phyloP scores from a whole-genome alignment of 2,888 invertebrate genomes.

The Nomada fucata region DNA sequence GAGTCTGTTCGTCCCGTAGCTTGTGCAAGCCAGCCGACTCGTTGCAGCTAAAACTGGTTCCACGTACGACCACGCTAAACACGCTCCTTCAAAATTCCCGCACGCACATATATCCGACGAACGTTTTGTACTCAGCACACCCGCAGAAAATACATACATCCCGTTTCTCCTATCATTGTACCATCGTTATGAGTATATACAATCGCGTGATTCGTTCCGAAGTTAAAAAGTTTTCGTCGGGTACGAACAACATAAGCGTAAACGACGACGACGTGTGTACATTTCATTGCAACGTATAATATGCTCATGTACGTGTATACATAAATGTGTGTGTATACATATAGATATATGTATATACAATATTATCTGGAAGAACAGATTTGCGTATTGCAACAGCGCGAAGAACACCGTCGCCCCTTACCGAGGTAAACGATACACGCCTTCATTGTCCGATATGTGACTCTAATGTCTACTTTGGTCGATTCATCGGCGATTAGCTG shows the following conservation, averaged over 20 bases:
- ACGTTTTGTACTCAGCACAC: conserved; percentile 51
- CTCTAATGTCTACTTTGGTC: conserved; percentile 33
- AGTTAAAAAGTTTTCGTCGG: conserved; percentile 52
- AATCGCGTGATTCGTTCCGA: conserved; percentile 46
- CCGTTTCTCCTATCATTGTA: conserved; percentile 38
- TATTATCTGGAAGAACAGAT: conserved; percentile 82
- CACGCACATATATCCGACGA: neutral
- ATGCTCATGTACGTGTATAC: conserved; percentile 65
- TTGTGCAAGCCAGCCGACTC: neutral
- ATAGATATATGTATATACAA: conserved; percentile 68
- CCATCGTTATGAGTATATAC: conserved; percentile 45
- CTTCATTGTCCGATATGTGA: conserved; percentile 42
- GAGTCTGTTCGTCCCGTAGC: conserved; percentile 6
- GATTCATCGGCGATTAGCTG: conserved; percentile 3
- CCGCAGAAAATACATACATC: conserved; percentile 34
- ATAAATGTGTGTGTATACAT: conserved; percentile 64
- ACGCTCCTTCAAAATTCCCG: conserved; percentile 1
- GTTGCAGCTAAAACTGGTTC: conserved; percentile 23
- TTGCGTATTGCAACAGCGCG: conserved; percentile 80
- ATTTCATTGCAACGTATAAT: conserved; percentile 38
- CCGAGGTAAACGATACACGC: conserved; percentile 55
- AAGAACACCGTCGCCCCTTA: conserved; percentile 71
- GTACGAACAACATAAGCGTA: conserved; percentile 69
- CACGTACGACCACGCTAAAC: conserved; percentile 8
- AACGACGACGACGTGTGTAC: conserved; percentile 53